Evolutionary conservation across 2,888 invertebrate genomes (phyloP).

Genomic region (Temnothorax unifasciatus): DNA sequence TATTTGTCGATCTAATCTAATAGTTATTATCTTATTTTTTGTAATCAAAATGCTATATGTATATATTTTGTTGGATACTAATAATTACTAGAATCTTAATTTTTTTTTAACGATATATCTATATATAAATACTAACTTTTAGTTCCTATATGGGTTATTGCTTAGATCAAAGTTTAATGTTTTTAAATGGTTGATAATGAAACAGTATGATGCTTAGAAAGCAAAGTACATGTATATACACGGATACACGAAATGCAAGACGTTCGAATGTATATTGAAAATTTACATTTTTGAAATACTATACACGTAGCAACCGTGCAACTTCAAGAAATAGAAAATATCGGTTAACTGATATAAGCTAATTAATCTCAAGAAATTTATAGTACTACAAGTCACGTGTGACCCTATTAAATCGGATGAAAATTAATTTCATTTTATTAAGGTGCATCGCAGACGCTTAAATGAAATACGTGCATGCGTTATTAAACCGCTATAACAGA

Average conservation of each 20-base stretch:
- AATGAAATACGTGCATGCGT: slow-evolving; percentile 55
- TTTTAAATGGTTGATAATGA: neutral
- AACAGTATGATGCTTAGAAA: neutral
- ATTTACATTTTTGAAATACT: neutral
- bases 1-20: neutral
- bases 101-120: neutral
- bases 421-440: slow-evolving; percentile 49
- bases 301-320: neutral
- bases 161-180: neutral
- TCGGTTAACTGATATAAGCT: neutral
- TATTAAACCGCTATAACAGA: slow-evolving; percentile 39
- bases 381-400: neutral
- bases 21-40: neutral
- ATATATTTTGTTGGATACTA: neutral
- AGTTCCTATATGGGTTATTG: neutral
- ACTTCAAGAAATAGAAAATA: slow-evolving; percentile 2
- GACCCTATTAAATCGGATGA: slow-evolving; percentile 19
- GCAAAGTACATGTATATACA: neutral
- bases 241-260: neutral
- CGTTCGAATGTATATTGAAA: neutral
- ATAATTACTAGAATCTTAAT: neutral
- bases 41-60: neutral
- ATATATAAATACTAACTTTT: neutral
- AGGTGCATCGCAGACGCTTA: slow-evolving; percentile 36
- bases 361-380: slow-evolving; percentile 42